Evolutionary conservation across 2,797 vertebrate genomes (phyloP).

Genomic region (Microctenopoma steveboyesi): DNA sequence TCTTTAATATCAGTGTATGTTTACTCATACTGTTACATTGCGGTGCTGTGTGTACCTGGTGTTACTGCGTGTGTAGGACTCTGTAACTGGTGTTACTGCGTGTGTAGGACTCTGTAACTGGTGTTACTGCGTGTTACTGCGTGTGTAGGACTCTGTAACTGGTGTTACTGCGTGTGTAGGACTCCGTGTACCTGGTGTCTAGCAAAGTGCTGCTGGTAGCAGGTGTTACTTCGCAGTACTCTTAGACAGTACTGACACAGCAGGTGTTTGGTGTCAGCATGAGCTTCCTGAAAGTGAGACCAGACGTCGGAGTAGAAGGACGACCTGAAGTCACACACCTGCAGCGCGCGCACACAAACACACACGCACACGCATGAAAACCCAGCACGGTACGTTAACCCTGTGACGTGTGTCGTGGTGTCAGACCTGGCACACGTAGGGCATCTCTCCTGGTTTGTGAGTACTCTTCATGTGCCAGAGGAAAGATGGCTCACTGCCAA

Average conservation of each 20-base stretch:
- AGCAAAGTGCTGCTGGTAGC: conserved; percentile 91
- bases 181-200: conserved; percentile 85
- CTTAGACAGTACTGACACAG: conserved; percentile 93
- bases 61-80: conserved; percentile 41
- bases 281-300: conserved; percentile 87
- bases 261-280: conserved; percentile 86
- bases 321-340: conserved; percentile 95
- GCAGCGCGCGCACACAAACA: conserved; percentile 4
- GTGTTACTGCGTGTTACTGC: no score
- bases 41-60: conserved; percentile 80
- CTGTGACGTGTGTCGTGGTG: no score
- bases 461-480: conserved; percentile 94
- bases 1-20: no score
- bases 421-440: conserved; percentile 91
- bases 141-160: no score
- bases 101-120: no score
- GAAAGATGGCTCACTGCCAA: conserved; percentile 87
- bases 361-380: background rate
- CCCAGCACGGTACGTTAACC: background rate
- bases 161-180: no score
- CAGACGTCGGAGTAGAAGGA: conserved; percentile 91
- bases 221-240: conserved; percentile 86
- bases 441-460: conserved; percentile 97
- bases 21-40: no score
- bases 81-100: no score